These are phyloP conservation scores for Drosophila mercatorum DNA, from an alignment of 2,888 invertebrate species.

Conservation along the genomic window DNA sequence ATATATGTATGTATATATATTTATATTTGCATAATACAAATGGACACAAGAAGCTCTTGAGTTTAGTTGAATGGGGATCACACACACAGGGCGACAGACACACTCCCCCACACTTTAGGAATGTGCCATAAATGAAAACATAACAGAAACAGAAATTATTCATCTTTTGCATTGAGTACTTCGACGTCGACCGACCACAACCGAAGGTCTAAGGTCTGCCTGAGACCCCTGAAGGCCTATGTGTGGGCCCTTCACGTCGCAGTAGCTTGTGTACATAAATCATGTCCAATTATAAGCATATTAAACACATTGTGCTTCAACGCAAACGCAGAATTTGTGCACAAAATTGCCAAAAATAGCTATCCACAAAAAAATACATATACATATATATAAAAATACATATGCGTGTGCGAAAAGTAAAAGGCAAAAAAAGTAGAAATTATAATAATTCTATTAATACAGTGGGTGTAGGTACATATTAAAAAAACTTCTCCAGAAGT, in stretches of 20 bases:
- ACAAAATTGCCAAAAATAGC: slow-evolving; percentile 40
- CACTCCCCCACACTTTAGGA: not conserved
- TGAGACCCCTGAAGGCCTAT: not conserved
- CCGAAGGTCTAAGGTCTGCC: slow-evolving; percentile 8
- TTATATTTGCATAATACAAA: slow-evolving; percentile 11
- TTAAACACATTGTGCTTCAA: slow-evolving; percentile 52
- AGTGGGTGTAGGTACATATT: not conserved
- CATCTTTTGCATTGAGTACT: slow-evolving; percentile 32
- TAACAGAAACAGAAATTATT: slow-evolving; percentile 35
- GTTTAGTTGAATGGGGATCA: not conserved
- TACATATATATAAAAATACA: not conserved
- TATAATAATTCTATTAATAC: slow-evolving; percentile 23
- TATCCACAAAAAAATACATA: not conserved
- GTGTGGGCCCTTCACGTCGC: slow-evolving; percentile 5
- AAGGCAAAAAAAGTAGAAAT: not conserved
- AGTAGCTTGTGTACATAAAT: slow-evolving; percentile 38
- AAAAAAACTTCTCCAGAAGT: not conserved
- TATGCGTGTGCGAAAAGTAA: slow-evolving; percentile 29
- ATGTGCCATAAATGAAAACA: slow-evolving; percentile 19
- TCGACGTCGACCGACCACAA: slow-evolving; percentile 12
- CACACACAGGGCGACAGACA: not conserved
- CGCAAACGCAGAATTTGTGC: slow-evolving; percentile 24
- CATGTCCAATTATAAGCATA: slow-evolving; percentile 61
- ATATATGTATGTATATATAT: not conserved
- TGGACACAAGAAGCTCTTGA: not conserved